Base-by-base conservation (phyloP, 2,888 invertebrate genomes). In the Erynnis tages region DNA sequence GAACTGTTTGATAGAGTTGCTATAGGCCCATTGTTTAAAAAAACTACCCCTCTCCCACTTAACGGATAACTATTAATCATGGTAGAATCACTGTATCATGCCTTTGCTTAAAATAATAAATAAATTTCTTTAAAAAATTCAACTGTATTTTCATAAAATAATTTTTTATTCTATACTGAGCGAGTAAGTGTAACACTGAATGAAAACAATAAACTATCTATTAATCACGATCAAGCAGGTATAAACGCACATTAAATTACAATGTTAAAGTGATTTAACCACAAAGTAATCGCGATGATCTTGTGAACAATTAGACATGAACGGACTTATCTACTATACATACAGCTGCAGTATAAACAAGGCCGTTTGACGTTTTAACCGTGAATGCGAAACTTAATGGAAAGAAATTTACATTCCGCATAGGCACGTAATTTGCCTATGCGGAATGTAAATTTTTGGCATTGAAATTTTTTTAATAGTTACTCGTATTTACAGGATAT, bases 161-260 rank as follows among this genome's bases (percentile, higher is more conserved):
- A 21, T n/a, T n/a, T n/a, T n/a, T n/a, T n/a, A 17, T 13, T n/a
- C 1, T 19, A 27, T 14, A 41, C 27, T 14, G 27, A 41, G 11
- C 8, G 11, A 29, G 29, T 38, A 17, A 4, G 10, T 21, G 13
- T 21, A 29, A 29, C 8, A 25, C 34, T 34, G 25, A 23, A 34
- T 0, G 14, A 45, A 45, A 45, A 25, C 47, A n/a, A 47, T 47
- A 38, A 47, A 47, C 38, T 29, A 47, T n/a, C n/a, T n/a, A n/a
- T n/a, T 29, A 34, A 23, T 25, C 29, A 47, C 37, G 19, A 47
- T 19, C 6, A 7, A 1, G 10, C 35, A 11, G 2, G n/a, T 5
- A n/a, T 3, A 7, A 7, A 8, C 7, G n/a, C 13, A 38, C 27
- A 14, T 37, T 6, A 47, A 38, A 47, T 29, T 47, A 38, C 29